A percentile compares a stretch with the other conserved stretches of the same genome.
Conservation (phyloP, 2,797 vertebrate species). For the Allenopithecus nigroviridis region DNA sequence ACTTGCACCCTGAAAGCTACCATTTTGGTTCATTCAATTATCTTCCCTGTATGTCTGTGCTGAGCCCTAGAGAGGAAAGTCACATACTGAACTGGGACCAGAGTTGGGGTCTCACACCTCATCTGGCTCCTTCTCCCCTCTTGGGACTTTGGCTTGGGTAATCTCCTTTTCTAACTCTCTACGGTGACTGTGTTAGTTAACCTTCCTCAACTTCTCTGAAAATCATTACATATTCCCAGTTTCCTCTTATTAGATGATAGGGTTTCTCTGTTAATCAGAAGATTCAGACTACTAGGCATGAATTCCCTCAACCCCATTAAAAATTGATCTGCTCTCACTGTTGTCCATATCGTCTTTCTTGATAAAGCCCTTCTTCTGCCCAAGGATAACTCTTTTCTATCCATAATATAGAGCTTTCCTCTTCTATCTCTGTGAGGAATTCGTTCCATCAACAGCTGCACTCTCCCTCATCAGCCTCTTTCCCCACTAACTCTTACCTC, state of each 20-base stretch:
- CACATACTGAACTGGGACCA: background rate
- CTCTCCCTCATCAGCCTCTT: background rate
- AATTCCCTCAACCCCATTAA: background rate
- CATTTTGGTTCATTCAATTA: background rate
- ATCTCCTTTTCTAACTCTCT: background rate
- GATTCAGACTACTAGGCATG: background rate
- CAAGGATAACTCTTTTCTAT: background rate
- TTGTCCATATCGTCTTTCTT: background rate
- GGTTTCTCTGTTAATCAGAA: background rate
- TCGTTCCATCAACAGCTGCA: background rate
- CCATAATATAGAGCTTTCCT: background rate
- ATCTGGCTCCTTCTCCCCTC: background rate
- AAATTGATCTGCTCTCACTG: background rate
- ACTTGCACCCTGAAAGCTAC: background rate
- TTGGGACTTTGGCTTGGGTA: background rate
- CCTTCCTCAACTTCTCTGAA: background rate
- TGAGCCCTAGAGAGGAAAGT: background rate
- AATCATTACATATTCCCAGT: background rate
- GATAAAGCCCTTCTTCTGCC: background rate
- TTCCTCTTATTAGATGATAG: background rate
- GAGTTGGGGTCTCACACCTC: background rate
- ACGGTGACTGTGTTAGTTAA: background rate
- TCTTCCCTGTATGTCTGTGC: background rate
- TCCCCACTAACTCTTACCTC: background rate
- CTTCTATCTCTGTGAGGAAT: background rate